phyloP scores from a whole-genome alignment of 2,113 vertebrate species.

The Merops nubicus region DNA sequence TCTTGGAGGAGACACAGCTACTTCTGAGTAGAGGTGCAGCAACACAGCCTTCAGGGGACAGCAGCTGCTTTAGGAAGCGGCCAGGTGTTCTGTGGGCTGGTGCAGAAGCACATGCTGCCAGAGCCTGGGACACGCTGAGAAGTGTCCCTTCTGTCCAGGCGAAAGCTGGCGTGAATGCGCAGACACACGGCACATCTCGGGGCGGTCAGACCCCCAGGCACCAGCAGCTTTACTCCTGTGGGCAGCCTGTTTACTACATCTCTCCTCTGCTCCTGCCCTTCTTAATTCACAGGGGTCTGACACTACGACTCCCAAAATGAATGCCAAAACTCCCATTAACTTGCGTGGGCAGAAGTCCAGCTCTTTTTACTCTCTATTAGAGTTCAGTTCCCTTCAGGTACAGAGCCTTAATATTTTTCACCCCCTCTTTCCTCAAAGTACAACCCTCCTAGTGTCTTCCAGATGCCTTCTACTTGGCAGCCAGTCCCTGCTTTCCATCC shows the following conservation, averaged over 20 bases:
- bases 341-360: not conserved
- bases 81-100: not conserved
- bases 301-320: not conserved
- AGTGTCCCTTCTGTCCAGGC: not conserved
- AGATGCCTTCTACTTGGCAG: not conserved
- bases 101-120: not conserved
- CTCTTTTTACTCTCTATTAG: not conserved
- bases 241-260: not conserved
- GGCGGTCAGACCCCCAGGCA: accelerated
- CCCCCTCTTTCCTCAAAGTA: not conserved
- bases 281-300: not conserved
- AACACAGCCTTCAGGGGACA: accelerated
- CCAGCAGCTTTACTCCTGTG: not conserved
- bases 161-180: not conserved
- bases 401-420: not conserved
- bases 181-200: not conserved
- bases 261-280: not conserved
- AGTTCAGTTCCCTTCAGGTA: not conserved
- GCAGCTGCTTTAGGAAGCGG: not conserved
- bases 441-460: not conserved
- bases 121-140: not conserved
- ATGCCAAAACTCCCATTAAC: not conserved
- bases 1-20: not conserved
- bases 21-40: not conserved
- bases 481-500: not conserved